These are phyloP conservation scores for Stenolophus ochropezus DNA, from an alignment of 2,888 invertebrate species.

Conservation along the genomic window DNA sequence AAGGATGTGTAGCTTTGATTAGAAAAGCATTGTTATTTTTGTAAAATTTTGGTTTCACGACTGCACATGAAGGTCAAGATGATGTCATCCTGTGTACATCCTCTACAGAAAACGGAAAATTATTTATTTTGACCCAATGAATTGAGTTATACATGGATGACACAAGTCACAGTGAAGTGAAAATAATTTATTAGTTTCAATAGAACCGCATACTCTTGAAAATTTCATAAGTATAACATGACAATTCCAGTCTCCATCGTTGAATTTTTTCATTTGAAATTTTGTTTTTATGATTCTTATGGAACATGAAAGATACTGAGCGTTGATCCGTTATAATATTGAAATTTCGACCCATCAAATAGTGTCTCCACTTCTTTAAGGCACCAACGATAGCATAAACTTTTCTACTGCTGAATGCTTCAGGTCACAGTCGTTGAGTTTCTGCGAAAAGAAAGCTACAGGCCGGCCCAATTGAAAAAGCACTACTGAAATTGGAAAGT, in stretches of 20 bases:
- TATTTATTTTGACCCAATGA: not conserved
- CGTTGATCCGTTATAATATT: not conserved
- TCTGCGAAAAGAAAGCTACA: too few species aligned
- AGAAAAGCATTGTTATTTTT: not conserved
- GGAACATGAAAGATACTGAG: not conserved
- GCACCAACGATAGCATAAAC: too few species aligned
- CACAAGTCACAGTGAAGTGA: not conserved
- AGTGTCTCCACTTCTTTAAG: not conserved
- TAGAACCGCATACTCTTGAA: not conserved
- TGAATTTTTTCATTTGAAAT: not conserved
- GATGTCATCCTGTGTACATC: not conserved
- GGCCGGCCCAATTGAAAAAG: not conserved
- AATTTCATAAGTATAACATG: not conserved
- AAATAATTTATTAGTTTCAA: not conserved
- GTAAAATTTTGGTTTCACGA: not conserved
- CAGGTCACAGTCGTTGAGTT: too few species aligned
- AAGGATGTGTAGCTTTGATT: not conserved
- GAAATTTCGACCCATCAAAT: not conserved
- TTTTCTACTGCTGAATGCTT: too few species aligned
- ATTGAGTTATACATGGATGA: not conserved
- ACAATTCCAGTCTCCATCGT: not conserved
- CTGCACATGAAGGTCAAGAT: not conserved
- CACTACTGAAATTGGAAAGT: not conserved
- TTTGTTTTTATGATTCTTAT: not conserved
- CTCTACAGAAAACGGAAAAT: conserved; percentile 1